A percentile compares a stretch with the other conserved stretches of the same genome.
Evolutionary conservation across 2,888 invertebrate species (phyloP).

Genomic region (Tethea ocularis): DNA sequence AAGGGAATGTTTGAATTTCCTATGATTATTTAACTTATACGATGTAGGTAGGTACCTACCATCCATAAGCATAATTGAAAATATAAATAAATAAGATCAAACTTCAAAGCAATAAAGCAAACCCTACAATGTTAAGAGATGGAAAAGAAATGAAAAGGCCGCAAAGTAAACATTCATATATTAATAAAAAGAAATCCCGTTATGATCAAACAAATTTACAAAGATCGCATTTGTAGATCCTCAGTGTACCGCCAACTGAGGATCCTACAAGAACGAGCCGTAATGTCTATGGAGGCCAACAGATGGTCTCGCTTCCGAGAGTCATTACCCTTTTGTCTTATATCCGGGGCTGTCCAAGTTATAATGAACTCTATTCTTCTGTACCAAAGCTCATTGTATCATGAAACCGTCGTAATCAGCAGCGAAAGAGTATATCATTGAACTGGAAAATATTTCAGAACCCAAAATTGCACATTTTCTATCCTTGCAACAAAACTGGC

Average conservation of each 20-base stretch:
- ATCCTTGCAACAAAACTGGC: slow-evolving; percentile 36
- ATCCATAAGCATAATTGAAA: too few relatives aligned
- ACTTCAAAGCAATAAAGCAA: too few relatives aligned
- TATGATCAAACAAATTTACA: slow-evolving; percentile 22
- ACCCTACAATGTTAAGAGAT: too few relatives aligned
- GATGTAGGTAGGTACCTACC: too few relatives aligned
- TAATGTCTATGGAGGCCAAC: slow-evolving; percentile 73
- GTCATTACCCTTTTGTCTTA: slow-evolving; percentile 75
- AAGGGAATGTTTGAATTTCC: too few relatives aligned
- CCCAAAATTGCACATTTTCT: slow-evolving; percentile 63
- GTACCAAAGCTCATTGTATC: slow-evolving; percentile 35
- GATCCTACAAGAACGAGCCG: slow-evolving; percentile 56
- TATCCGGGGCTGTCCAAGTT: slow-evolving; percentile 33
- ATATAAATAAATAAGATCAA: too few relatives aligned
- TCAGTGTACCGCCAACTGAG: slow-evolving; percentile 50
- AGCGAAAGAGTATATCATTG: slow-evolving; percentile 60
- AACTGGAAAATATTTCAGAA: slow-evolving; percentile 67
- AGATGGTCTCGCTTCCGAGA: slow-evolving; percentile 69
- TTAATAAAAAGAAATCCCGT: not conserved
- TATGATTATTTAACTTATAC: too few relatives aligned
- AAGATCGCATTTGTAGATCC: slow-evolving; percentile 35
- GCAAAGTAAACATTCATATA: slow-evolving; percentile 6
- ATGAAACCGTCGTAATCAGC: slow-evolving; percentile 44
- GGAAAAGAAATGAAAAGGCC: not conserved
- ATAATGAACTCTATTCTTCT: slow-evolving; percentile 38